A percentile compares a stretch with the other conserved stretches of the same genome.
These are phyloP conservation scores for Thamnophis elegans DNA, from an alignment of 2,797 vertebrate genomes.

Conservation along the genomic window DNA sequence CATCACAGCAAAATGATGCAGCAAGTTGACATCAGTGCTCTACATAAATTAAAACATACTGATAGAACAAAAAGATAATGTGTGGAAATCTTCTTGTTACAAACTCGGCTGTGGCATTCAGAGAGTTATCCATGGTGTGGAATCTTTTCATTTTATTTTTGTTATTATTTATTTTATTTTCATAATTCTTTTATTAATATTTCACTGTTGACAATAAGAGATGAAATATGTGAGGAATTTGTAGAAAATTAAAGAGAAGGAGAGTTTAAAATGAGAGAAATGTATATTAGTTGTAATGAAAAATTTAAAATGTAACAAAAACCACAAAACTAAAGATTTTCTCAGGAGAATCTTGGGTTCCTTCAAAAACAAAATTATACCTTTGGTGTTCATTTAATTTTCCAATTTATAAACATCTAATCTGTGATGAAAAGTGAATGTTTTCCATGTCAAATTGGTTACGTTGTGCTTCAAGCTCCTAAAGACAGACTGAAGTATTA, in stretches of 20 bases:
- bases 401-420: conserved; percentile 8
- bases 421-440: neutral
- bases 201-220: neutral
- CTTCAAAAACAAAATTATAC: neutral
- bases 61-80: neutral
- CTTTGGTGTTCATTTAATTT: conserved; percentile 18
- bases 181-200: neutral
- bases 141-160: neutral
- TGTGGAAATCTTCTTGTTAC: neutral
- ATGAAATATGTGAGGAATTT: neutral
- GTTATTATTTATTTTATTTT: neutral
- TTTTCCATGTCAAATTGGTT: conserved; percentile 1
- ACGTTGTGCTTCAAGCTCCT: neutral
- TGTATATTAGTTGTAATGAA: neutral
- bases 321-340: neutral
- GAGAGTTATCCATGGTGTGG: neutral
- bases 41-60: neutral
- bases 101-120: neutral
- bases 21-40: neutral
- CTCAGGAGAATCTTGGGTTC: neutral
- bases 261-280: neutral
- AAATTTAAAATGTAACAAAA: neutral
- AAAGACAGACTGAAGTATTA: neutral
- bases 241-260: neutral
- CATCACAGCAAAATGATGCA: rapidly evolving